Conservation (phyloP, 2,888 invertebrate genomes). For the Ophioninae sp. region DNA sequence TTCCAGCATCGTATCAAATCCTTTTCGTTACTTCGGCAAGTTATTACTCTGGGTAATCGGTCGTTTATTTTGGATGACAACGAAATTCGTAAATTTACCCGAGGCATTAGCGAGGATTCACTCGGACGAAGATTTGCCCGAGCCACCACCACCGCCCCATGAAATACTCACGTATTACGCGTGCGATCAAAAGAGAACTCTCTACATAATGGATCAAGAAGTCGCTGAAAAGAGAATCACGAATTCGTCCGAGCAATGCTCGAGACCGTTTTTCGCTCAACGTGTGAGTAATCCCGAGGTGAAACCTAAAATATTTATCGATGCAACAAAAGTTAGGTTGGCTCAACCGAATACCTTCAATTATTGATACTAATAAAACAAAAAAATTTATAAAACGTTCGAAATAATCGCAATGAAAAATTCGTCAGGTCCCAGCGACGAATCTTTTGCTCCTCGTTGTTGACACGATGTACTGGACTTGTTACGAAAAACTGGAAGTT, state of each 20-base stretch:
- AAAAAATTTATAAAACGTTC: not conserved
- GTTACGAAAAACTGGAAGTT: constrained; percentile 82
- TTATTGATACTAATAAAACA: no score
- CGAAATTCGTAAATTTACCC: constrained; percentile 75
- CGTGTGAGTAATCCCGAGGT: constrained; percentile 79
- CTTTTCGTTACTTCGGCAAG: constrained; percentile 76
- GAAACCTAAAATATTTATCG: not conserved
- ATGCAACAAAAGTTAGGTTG: no score
- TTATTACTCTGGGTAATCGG: constrained; percentile 78
- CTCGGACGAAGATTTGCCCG: constrained; percentile 79
- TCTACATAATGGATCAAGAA: constrained; percentile 87
- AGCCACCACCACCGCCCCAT: constrained; percentile 73
- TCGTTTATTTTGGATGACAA: constrained; percentile 76
- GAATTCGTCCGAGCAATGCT: constrained; percentile 80
- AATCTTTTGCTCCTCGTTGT: constrained; percentile 91
- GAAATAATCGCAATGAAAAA: not conserved
- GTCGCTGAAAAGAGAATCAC: constrained; percentile 79
- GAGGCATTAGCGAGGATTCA: constrained; percentile 70
- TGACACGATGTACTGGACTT: constrained; percentile 82
- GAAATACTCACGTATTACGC: constrained; percentile 81
- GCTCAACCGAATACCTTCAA: no score
- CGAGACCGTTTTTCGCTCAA: constrained; percentile 86
- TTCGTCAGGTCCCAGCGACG: constrained; percentile 85
- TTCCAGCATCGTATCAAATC: constrained; percentile 73
- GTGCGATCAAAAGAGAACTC: constrained; percentile 88